Conservation (phyloP, 2,797 vertebrate species). For the Melanotaenia maccullochi region DNA sequence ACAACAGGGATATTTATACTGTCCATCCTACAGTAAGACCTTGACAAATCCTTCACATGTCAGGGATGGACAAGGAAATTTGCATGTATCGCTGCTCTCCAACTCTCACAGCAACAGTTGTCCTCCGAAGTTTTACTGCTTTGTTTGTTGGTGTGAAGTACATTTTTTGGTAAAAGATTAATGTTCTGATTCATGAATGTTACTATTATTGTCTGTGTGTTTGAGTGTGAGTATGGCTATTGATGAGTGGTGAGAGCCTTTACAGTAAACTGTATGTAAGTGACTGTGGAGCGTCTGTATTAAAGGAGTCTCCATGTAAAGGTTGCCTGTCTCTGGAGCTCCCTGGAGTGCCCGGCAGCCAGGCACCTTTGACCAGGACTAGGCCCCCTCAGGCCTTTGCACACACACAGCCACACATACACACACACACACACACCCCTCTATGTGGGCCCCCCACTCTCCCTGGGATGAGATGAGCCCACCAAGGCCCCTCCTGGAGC, state of each 20-base stretch:
- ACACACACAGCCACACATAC: slow-evolving; percentile 52
- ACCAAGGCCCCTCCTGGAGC: slow-evolving; percentile 69
- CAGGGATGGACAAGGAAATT: slow-evolving; percentile 50
- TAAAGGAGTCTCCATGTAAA: slow-evolving; percentile 70
- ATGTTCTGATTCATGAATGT: slow-evolving; percentile 60
- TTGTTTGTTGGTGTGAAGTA: slow-evolving; percentile 12
- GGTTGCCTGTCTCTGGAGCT: slow-evolving; percentile 73
- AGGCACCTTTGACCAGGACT: slow-evolving; percentile 76
- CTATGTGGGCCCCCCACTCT: slow-evolving; percentile 70
- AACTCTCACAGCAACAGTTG: background rate
- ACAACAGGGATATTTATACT: slow-evolving; percentile 79
- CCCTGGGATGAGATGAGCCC: slow-evolving; percentile 76
- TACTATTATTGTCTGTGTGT: slow-evolving; percentile 57
- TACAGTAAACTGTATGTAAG: slow-evolving; percentile 65
- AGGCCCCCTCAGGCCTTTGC: slow-evolving; percentile 67
- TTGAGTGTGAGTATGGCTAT: slow-evolving; percentile 60
- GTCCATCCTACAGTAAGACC: slow-evolving; percentile 67
- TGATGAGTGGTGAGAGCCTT: slow-evolving; percentile 64
- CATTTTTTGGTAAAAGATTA: slow-evolving; percentile 19
- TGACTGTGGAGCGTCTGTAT: slow-evolving; percentile 70
- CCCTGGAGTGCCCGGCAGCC: slow-evolving; percentile 73
- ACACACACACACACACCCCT: slow-evolving; percentile 41
- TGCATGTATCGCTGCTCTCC: slow-evolving; percentile 16
- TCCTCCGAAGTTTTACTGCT: background rate
- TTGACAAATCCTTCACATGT: slow-evolving; percentile 71